A percentile compares a stretch with the other conserved stretches of the same genome.
Conservation (phyloP, 2,113 vertebrate genomes). For the Orthochromis indermauri region DNA sequence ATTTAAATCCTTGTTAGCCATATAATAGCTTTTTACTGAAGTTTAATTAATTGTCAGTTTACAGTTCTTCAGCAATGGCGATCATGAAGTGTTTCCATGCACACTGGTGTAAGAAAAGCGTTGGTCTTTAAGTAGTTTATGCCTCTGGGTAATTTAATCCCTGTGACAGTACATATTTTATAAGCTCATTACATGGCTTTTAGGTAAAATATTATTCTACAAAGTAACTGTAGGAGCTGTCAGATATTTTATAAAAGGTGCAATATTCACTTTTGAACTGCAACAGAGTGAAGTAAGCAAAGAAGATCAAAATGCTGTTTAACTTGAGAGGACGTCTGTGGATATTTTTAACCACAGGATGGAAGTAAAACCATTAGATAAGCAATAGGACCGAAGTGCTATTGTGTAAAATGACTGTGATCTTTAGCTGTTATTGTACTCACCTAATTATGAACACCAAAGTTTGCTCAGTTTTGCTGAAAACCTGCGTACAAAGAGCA, state of each 20-base stretch:
- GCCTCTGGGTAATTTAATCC: not conserved
- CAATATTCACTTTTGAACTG: not conserved
- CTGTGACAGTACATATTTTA: not conserved
- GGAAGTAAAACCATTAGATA: not conserved
- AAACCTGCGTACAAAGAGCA: fast-evolving
- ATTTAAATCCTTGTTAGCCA: not conserved
- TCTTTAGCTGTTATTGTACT: not conserved
- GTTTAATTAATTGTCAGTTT: not conserved
- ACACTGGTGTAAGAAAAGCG: not conserved
- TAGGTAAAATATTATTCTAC: not conserved
- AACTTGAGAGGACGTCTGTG: fast-evolving
- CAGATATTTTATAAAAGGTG: not conserved
- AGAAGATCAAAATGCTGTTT: not conserved
- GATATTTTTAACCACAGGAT: not conserved
- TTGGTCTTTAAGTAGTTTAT: not conserved
- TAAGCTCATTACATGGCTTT: not conserved
- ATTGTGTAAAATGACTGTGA: not conserved
- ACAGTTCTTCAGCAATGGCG: not conserved
- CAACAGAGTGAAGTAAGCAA: not conserved
- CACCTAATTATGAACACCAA: not conserved
- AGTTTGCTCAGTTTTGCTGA: not conserved
- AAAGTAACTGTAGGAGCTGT: not conserved
- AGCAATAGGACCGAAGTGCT: fast-evolving
- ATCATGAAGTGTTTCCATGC: not conserved
- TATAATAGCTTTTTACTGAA: not conserved